phyloP scores from a whole-genome alignment of 2,113 vertebrate species.

The Eonycteris spelaea region DNA sequence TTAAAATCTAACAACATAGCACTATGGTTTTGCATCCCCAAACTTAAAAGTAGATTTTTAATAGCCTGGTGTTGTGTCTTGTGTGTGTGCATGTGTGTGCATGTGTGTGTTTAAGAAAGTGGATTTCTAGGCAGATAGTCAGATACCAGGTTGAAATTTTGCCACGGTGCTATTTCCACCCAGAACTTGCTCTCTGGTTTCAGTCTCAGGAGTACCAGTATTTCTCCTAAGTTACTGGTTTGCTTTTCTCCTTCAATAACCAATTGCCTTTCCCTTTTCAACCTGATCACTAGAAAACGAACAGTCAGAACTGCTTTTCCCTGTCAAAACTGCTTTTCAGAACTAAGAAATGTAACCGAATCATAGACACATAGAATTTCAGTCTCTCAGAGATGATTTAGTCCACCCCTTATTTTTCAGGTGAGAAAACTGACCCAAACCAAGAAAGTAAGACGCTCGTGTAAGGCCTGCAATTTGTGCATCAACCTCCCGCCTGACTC shows the following conservation, averaged over 20 bases:
- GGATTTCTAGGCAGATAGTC: not conserved
- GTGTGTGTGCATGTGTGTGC: not conserved
- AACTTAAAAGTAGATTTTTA: not conserved
- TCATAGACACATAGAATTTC: not conserved
- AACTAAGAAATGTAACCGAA: not conserved
- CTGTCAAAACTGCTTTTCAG: not conserved
- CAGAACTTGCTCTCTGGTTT: not conserved
- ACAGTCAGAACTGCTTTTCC: not conserved
- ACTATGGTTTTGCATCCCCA: not conserved
- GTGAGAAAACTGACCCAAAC: not conserved
- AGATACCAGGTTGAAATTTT: not conserved
- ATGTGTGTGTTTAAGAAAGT: not conserved
- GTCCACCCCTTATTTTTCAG: not conserved
- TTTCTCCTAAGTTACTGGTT: not conserved
- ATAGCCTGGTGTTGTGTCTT: not conserved
- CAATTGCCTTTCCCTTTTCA: not conserved
- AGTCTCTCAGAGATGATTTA: not conserved
- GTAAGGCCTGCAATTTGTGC: too few relatives aligned
- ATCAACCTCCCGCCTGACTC: not conserved
- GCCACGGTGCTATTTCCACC: not conserved
- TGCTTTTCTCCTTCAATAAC: not conserved
- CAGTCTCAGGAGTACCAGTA: not conserved
- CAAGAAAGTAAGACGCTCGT: rapidly evolving
- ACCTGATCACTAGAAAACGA: not conserved
- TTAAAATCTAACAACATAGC: not conserved